These are phyloP conservation scores for Furnarius figulus DNA, from an alignment of 2,113 vertebrate species.

Conservation along the genomic window DNA sequence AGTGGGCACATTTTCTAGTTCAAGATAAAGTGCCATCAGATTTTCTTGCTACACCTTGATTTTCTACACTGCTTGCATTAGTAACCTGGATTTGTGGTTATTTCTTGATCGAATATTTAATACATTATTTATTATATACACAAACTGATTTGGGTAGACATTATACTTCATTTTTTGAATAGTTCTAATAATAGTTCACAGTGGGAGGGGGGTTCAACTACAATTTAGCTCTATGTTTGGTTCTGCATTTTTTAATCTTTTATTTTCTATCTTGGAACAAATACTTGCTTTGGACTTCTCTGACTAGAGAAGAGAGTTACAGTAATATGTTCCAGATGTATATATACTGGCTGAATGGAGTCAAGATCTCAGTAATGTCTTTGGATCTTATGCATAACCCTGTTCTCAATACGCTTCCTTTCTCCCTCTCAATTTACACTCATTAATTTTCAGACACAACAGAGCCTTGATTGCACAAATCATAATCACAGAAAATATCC, in stretches of 20 bases:
- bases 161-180: not conserved
- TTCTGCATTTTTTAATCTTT: not conserved
- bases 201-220: not conserved
- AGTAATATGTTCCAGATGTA: not conserved
- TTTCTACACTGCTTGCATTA: not conserved
- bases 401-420: not conserved
- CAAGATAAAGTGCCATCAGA: not conserved
- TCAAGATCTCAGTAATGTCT: not conserved
- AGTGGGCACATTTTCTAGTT: not conserved
- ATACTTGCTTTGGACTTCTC: not conserved
- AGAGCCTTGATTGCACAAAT: not conserved
- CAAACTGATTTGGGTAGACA: not conserved
- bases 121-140: not conserved
- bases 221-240: not conserved
- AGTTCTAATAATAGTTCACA: not conserved
- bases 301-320: not conserved
- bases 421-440: not conserved
- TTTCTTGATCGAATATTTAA: not conserved
- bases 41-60: not conserved
- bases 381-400: not conserved
- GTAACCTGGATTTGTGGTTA: not conserved
- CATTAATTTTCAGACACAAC: not conserved
- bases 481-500: not conserved
- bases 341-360: not conserved
- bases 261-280: not conserved